These are phyloP conservation scores for Sinocyclocheilus rhinocerous DNA, from an alignment of 2,113 vertebrate species.

Conservation along the genomic window DNA sequence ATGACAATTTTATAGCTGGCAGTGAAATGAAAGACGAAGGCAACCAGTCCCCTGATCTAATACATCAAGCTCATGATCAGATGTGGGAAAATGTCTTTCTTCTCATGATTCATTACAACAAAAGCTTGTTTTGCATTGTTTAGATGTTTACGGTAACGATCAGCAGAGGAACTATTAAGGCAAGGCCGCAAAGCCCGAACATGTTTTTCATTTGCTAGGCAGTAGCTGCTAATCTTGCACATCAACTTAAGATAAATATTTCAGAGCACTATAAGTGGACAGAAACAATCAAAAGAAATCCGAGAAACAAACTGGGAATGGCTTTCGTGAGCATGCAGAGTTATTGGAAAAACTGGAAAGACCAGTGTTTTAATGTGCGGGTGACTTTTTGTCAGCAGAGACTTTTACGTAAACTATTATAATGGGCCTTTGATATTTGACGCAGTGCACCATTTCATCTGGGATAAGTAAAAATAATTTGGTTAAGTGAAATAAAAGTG, in stretches of 20 bases:
- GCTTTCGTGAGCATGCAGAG: background rate
- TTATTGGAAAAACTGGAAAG: constrained; percentile 51
- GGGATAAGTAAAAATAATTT: background rate
- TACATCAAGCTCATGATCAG: background rate
- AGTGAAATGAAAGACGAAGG: constrained; percentile 5
- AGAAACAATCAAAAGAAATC: constrained; percentile 30
- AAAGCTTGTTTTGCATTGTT: constrained; percentile 25
- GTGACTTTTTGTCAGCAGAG: background rate
- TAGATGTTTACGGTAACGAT: constrained; percentile 39
- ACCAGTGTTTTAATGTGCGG: constrained; percentile 37
- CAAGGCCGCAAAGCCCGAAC: constrained; percentile 20
- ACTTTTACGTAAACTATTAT: background rate
- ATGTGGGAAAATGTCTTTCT: constrained; percentile 21
- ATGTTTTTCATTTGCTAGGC: constrained; percentile 51
- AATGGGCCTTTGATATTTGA: constrained; percentile 10
- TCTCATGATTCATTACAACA: constrained; percentile 7
- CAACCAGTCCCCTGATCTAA: background rate
- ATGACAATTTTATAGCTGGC: background rate
- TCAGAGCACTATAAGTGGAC: constrained; percentile 37
- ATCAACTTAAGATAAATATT: constrained; percentile 49
- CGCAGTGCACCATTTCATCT: background rate
- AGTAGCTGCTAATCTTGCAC: constrained; percentile 48
- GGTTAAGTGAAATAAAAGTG: background rate
- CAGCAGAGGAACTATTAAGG: constrained; percentile 33
- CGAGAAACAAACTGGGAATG: constrained; percentile 14